Evolutionary conservation across 2,888 invertebrate species (phyloP), one percentile per base, ranked within the genome.

Genomic region (Acanthosepion lycidas): DNA sequence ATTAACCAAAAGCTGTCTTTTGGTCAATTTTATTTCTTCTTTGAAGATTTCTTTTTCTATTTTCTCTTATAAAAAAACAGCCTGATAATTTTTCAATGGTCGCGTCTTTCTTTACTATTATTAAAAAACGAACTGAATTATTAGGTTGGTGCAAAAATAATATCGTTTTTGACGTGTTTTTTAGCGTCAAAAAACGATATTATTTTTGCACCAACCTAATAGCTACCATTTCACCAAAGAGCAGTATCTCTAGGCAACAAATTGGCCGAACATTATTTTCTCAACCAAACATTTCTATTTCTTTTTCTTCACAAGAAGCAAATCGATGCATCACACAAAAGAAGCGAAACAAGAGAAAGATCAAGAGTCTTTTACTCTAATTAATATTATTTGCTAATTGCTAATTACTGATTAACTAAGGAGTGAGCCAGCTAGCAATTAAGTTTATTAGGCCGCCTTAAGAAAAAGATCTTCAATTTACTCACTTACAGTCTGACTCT

Each of bases 331-430:
- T 15, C n/a, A 78, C 78, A 33, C 78, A 78, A n/a, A 33, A 78
- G n/a, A 78, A 78, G 12, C 18, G n/a, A 78, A 78, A 78, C 78
- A 78, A 78, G 33, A 78, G n/a, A 78, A 78, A 78, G 78, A 78
- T 78, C 78, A 78, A 78, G 78, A 78, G 78, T 78, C 12, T 78
- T 33, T 15, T n/a, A 33, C 78, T 78, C 78, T 78, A 78, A 78
- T 78, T 78, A 78, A 33, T 78, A 78, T 78, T 78, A 78, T n/a
- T 78, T 78, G 78, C 78, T 78, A 78, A 78, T 78, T 78, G 78
- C 78, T 78, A 78, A 78, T 78, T n/a, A 78, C n/a, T 78, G 78
- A 78, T 78, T 78, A 78, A n/a, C 78, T 33, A 78, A 78, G 78
- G 78, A 78, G 78, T 78, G 78, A 78, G 33, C 15, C 78, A 33